Conservation (phyloP, 2,113 vertebrate genomes). For the Halichoeres trimaculatus region DNA sequence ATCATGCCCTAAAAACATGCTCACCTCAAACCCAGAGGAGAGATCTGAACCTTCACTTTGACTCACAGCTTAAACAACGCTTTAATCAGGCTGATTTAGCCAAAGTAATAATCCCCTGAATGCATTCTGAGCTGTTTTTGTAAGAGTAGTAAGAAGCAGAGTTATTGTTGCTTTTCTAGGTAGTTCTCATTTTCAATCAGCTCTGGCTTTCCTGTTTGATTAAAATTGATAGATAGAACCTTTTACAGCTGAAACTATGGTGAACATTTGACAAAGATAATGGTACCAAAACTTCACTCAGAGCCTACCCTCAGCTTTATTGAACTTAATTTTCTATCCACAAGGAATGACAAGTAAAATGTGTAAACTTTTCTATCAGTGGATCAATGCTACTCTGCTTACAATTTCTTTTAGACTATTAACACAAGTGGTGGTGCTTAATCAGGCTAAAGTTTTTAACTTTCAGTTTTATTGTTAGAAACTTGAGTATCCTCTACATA, state of each 20-base stretch:
- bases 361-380: not conserved
- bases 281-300: not conserved
- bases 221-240: not conserved
- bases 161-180: too few relatives aligned
- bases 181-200: not conserved
- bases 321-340: not conserved
- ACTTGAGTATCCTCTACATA: not conserved
- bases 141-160: too few relatives aligned
- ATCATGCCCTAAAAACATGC: too few relatives aligned
- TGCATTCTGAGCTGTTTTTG: too few relatives aligned
- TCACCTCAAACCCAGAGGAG: too few relatives aligned
- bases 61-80: too few relatives aligned
- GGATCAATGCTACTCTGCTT: not conserved
- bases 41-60: too few relatives aligned
- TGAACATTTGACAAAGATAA: not conserved
- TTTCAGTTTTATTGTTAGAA: not conserved
- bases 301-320: not conserved
- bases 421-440: not conserved
- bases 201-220: not conserved
- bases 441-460: not conserved
- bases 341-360: too few relatives aligned
- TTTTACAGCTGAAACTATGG: too few relatives aligned
- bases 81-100: too few relatives aligned
- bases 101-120: too few relatives aligned
- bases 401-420: not conserved